A percentile compares a stretch with the other conserved stretches of the same genome.
phyloP scores from a whole-genome alignment of 2,888 invertebrate species.

The Chymomyza amoena region DNA sequence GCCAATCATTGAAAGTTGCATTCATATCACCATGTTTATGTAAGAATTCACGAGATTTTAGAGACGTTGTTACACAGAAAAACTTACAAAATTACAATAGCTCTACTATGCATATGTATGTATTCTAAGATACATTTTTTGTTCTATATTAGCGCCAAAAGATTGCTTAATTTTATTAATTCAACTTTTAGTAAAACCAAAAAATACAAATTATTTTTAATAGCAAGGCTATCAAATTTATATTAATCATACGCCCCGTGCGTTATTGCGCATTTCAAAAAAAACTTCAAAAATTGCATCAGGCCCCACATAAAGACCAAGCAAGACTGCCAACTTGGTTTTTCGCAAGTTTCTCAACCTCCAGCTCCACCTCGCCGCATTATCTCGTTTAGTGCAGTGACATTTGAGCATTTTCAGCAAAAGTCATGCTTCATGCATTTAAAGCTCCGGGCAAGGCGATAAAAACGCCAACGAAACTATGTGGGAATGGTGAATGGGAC shows the following conservation, averaged over 20 bases:
- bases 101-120: no score
- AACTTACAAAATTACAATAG: no score
- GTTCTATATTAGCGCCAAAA: no score
- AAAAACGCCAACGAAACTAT: conserved; percentile 14
- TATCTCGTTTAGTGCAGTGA: conserved; percentile 18
- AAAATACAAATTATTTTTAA: not conserved
- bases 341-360: not conserved
- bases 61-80: no score
- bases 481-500: conserved; percentile 4
- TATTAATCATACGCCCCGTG: conserved; percentile 54
- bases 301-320: conserved; percentile 15
- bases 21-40: no score
- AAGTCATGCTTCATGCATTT: conserved; percentile 21
- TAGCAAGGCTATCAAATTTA: conserved; percentile 43
- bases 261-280: conserved; percentile 45
- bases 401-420: conserved; percentile 17
- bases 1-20: no score
- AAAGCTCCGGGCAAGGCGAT: conserved; percentile 9
- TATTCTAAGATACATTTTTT: no score
- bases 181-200: no score
- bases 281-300: conserved; percentile 36
- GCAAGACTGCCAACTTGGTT: not conserved
- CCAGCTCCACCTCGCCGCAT: conserved; percentile 5
- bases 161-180: no score
- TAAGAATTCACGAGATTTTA: no score